Conservation (phyloP, 2,888 invertebrate species). For the Panzeria rudis region DNA sequence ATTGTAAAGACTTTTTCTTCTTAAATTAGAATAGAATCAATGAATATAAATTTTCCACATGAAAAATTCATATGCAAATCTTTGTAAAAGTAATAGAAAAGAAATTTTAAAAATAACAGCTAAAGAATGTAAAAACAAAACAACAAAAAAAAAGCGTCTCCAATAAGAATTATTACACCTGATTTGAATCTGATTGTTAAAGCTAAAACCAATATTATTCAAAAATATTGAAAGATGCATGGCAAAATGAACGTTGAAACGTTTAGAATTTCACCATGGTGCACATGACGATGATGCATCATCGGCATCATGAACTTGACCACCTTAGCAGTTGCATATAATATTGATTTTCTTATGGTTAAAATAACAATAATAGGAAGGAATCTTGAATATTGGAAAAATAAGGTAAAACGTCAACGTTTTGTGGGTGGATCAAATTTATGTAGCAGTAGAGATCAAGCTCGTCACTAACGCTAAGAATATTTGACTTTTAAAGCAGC, state of each 20-base stretch:
- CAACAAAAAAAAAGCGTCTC: slow-evolving; percentile 76
- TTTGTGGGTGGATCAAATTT: slow-evolving; percentile 77
- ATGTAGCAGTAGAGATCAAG: slow-evolving; percentile 46
- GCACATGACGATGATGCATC: slow-evolving; percentile 27
- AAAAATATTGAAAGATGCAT: slow-evolving; percentile 55
- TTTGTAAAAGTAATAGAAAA: slow-evolving; percentile 29
- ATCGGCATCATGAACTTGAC: slow-evolving; percentile 80
- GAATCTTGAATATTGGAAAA: slow-evolving; percentile 3
- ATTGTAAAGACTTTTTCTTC: slow-evolving; percentile 56
- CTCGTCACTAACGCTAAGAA: slow-evolving; percentile 30
- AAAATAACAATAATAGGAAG: not conserved
- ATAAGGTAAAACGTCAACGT: slow-evolving; percentile 73
- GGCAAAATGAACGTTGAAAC: slow-evolving; percentile 49
- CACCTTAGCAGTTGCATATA: slow-evolving; percentile 74
- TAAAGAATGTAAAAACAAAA: slow-evolving; percentile 1
- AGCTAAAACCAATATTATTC: slow-evolving; percentile 66
- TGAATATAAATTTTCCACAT: slow-evolving; percentile 60
- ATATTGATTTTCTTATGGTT: slow-evolving; percentile 72
- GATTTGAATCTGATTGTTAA: slow-evolving; percentile 82
- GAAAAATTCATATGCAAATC: slow-evolving; percentile 69
- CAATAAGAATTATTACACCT: slow-evolving; percentile 84
- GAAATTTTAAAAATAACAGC: not conserved
- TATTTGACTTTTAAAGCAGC: slow-evolving; percentile 52
- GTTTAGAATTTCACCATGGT: not conserved
- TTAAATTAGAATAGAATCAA: slow-evolving; percentile 59